phyloP scores from a whole-genome alignment of 2,888 invertebrate genomes.

The Gasteruption jaculator region DNA sequence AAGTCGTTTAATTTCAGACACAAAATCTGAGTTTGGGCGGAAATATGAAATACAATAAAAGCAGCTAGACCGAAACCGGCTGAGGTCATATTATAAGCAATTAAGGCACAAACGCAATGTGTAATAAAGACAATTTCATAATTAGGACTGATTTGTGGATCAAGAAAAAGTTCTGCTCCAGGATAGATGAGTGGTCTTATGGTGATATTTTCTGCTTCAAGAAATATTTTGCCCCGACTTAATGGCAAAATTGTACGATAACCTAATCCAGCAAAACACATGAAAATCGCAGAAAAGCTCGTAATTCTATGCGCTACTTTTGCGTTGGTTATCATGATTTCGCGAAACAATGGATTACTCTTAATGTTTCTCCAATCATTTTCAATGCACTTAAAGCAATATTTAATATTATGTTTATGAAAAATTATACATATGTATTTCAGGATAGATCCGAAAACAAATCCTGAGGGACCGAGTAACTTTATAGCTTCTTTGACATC shows the following conservation, averaged over 20 bases:
- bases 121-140: conserved; percentile 30
- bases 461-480: too few relatives aligned
- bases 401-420: too few relatives aligned
- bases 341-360: too few relatives aligned
- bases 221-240: conserved; percentile 9
- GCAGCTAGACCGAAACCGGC: conserved; percentile 27
- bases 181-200: conserved; percentile 22
- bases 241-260: conserved; percentile 20
- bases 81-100: conserved; percentile 23
- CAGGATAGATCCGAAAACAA: too few relatives aligned
- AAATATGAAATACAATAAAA: conserved; percentile 28
- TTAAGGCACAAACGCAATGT: conserved; percentile 21
- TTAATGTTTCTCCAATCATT: too few relatives aligned
- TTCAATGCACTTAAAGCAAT: too few relatives aligned
- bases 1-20: conserved; percentile 18
- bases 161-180: conserved; percentile 19
- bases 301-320: conserved; percentile 18
- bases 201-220: conserved; percentile 13
- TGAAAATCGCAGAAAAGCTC: conserved; percentile 10
- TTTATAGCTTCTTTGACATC: too few relatives aligned
- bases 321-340: conserved; percentile 19
- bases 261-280: conserved; percentile 19
- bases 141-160: conserved; percentile 23
- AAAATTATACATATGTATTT: too few relatives aligned
- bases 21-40: conserved; percentile 29